Base-by-base conservation (phyloP, 2,113 vertebrate species). In the Corythornis vintsioides region DNA sequence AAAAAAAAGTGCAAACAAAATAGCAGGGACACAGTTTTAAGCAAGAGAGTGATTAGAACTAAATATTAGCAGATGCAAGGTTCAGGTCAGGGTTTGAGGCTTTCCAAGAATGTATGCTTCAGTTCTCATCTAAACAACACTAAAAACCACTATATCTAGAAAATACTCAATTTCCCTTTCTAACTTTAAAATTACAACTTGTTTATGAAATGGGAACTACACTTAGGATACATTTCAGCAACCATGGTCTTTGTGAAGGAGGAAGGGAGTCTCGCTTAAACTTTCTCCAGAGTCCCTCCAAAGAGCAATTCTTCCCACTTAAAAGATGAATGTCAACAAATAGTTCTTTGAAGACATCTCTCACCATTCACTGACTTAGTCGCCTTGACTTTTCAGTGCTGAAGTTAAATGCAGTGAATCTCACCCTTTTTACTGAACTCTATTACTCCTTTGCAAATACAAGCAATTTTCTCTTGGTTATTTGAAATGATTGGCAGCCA, bases 391-490 rank as follows among this genome's bases (percentile, higher is more conserved):
- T 91, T 53, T 57, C 80, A 93, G 55, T 55, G 15, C 63, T 65
- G 31, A 55, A 57, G 50, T 75, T 83, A 89, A 95, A 92, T 76
- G 59, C 45, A 72, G 45, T 50, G 74, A 79, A 38, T 91, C 67
- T 91, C 48, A 79, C 45, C 31, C 26, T 89, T 89, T 79, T 11
- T 92, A 8, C 15, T 84, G 48, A 92, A 78, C 33, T 78, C 74
- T 63, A 28, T 66, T 79, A 45, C 80, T 90, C 35, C 83, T 86
- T 91, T 93, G 84, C 86, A 86, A 88, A 93, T 69, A 77, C 66
- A 95, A 87, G 47, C 71, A 87, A 18, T 73, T 93, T 95, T 86
- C 48, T 66, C 65, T 73, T 52, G 38, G 33, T 52, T 90, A 31
- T 94, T 92, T 59, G 59, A 70, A 92, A 72, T 64, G 31, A 72